A percentile compares a stretch with the other conserved stretches of the same genome.
These are phyloP conservation scores for Ornithoptera priamus DNA, from an alignment of 2,888 invertebrate species.

Conservation along the genomic window DNA sequence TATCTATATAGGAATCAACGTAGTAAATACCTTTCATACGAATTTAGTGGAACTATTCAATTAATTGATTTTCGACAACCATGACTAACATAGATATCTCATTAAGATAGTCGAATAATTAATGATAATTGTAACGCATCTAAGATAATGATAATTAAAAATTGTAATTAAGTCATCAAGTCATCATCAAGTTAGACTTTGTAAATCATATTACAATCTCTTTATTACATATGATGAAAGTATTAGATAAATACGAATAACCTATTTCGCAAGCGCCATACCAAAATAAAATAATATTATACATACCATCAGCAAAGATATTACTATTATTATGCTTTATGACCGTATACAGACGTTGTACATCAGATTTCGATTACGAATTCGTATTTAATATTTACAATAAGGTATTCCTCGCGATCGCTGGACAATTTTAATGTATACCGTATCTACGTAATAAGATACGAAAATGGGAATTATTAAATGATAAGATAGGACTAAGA, in stretches of 20 bases:
- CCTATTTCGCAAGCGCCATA: conserved; percentile 28
- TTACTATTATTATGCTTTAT: conserved; percentile 61
- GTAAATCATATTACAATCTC: not conserved
- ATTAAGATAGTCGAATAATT: conserved; percentile 12
- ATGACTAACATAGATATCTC: conserved; percentile 12
- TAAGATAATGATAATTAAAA: conserved; percentile 15
- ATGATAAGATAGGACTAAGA: not conserved
- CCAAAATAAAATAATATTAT: conserved; percentile 34
- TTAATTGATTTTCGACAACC: conserved; percentile 18
- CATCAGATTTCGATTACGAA: conserved; percentile 73
- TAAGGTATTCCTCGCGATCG: conserved; percentile 28
- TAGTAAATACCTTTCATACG: not conserved
- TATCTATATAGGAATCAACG: conserved; percentile 18
- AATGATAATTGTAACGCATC: conserved; percentile 14
- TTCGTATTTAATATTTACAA: conserved; percentile 65
- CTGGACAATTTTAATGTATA: conserved; percentile 2
- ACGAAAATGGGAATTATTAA: conserved; percentile 4
- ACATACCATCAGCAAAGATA: conserved; percentile 46
- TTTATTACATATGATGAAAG: no score
- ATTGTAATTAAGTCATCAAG: conserved; percentile 1
- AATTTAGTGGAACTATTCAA: conserved; percentile 7
- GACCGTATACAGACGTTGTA: conserved; percentile 79
- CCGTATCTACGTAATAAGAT: conserved; percentile 6
- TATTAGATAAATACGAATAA: not conserved
- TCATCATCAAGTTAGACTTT: no score